Evolutionary conservation across 2,797 vertebrate genomes (phyloP), one percentile per base, ranked within the genome.

Genomic region (Myripristis jacobus): DNA sequence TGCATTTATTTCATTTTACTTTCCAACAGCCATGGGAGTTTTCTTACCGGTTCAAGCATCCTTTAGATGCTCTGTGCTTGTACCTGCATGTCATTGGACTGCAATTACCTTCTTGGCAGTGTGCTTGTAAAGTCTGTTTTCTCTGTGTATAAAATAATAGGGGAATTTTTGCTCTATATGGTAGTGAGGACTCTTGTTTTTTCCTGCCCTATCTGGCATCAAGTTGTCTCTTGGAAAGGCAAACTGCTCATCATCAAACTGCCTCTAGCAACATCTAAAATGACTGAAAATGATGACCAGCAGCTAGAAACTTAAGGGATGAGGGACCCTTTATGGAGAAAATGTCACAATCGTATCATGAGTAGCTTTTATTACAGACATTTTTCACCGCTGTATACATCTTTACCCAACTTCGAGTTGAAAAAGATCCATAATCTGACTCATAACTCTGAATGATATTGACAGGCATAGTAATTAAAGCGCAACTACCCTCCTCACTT

Each of bases 171-270:
- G 67, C 36, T 21, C 9, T 10, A 22, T 25, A 15, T 19, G 24
- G 24, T 12, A 0, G n/a, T 13, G 15, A 61, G 36, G 34, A 54
- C 27, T 83, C 77, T 13, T 84, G 84, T 87, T 78, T 79, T 76
- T 72, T 43, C 89, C 56, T 85, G 83, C 66, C 76, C 52, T 47
- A 31, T 48, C 31, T 79, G 55, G 22, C 52, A 75, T 73, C 65
- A 77, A 59, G 55, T 60, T 71, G 63, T 18, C 34, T 7, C 24
- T 43, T 15, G 21, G 44, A 43, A 31, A 27, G 34, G n/a, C 61
- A 18, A 65, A 44, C 22, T 29, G n/a, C 15, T 52, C 6, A 36
- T 31, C 11, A 74, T 68, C 6, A 19, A 13, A 24, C 29, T 9
- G 55, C 87, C 84, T 88, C 2, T 38, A 75, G 84, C 73, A 24